Base-by-base conservation (phyloP, 2,113 vertebrate genomes). In the Struthio camelus region DNA sequence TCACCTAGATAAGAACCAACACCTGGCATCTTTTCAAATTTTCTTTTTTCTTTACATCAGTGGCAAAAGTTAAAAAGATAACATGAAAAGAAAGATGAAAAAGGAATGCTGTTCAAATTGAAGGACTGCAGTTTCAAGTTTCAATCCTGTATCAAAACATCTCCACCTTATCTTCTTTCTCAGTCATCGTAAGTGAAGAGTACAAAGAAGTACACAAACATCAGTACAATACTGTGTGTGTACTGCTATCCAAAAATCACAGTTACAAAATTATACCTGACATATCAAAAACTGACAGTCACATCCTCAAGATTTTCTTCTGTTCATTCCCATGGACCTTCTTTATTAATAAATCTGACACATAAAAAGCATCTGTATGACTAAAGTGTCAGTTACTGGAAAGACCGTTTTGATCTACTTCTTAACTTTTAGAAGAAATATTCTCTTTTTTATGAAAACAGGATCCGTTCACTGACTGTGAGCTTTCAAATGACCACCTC, bases 301-400 rank as follows among this genome's bases (percentile, higher is more conserved):
- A 97, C 98, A 98, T 98, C 97, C 96, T 97, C 96, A 97, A 98
- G 98, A 98, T 98, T 98, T 97, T 98, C 97, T 97, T 96, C 98
- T 97, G 95, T 98, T 98, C 96, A 8, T 98, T 99, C 99, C 99
- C 99, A 95, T 97, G 97, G 98, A 98, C 98, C 98, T 99, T 98
- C 98, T 98, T 99, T 99, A 99, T 99, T 99, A 99, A 99, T 99
- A 99, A 99, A 99, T 98, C 98, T 97, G 98, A 99, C 99, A 99
- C 98, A 99, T 99, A 99, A 99, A 99, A 99, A 99, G 98, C 98
- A 98, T 98, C 98, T 97, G 97, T 98, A 98, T 98, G 98, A 99
- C 98, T 98, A 98, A 98, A 98, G 98, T 99, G 99, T 99, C 99
- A 99, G 99, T 99, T 99, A 99, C 99, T 98, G 98, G 98, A 99